Evolutionary conservation across 2,113 vertebrate species (phyloP).

Genomic region (Hypanus sabinus): DNA sequence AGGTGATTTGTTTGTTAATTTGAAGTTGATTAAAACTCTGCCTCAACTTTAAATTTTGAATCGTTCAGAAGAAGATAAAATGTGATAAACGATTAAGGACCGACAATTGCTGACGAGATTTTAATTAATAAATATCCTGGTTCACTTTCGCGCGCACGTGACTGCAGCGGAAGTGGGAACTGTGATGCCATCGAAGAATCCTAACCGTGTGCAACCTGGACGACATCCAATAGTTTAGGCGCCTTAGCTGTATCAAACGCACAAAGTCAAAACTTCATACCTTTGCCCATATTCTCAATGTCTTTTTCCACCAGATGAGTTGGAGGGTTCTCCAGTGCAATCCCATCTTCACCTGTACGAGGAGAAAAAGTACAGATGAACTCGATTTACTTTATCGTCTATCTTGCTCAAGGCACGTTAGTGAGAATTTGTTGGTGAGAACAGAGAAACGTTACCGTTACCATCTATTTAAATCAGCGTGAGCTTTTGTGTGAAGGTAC

Average conservation of each 20-base stretch:
- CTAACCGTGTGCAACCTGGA: not conserved
- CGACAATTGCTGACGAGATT: not conserved
- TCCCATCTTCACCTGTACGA: slow-evolving; percentile 67
- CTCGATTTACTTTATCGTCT: not conserved
- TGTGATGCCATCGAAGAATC: no score
- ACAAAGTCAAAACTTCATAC: slow-evolving; percentile 50
- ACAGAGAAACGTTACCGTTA: not conserved
- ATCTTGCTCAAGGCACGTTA: not conserved
- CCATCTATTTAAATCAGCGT: not conserved
- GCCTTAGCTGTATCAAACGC: not conserved
- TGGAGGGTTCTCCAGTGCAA: slow-evolving; percentile 68
- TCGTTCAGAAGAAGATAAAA: not conserved
- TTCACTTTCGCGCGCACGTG: not conserved
- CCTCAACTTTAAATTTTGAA: not conserved
- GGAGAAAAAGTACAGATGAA: not conserved
- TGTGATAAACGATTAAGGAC: not conserved
- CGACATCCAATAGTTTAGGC: not conserved
- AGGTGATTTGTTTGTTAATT: no score
- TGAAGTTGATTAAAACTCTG: not conserved
- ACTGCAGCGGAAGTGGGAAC: not conserved
- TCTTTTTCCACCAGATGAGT: slow-evolving; percentile 74
- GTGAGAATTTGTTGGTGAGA: not conserved
- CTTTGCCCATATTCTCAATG: slow-evolving; percentile 90
- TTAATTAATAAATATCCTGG: not conserved
- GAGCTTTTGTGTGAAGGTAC: no score